A percentile compares a stretch with the other conserved stretches of the same genome.
phyloP scores from a whole-genome alignment of 2,797 vertebrate genomes.

The Scleropages formosus region DNA sequence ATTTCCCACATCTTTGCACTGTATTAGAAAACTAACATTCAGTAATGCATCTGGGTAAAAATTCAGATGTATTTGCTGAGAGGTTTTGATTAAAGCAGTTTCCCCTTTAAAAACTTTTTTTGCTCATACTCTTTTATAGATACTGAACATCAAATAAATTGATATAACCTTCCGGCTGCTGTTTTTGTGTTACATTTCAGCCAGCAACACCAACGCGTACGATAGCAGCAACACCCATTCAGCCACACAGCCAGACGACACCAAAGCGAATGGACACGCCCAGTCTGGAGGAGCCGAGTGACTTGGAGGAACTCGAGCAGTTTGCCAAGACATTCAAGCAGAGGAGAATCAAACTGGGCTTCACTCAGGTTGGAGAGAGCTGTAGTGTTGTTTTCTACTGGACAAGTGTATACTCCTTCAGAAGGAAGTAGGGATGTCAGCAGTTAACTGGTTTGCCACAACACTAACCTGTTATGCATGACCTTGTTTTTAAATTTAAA shows the following conservation, averaged over 20 bases:
- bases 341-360: conserved; percentile 98
- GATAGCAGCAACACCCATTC: conserved; percentile 90
- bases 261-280: conserved; percentile 96
- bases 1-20: too few species aligned
- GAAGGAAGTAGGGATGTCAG: background rate
- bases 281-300: conserved; percentile 96
- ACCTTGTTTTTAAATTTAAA: too few species aligned
- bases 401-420: background rate
- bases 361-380: conserved; percentile 88
- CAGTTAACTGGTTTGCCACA: background rate
- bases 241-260: conserved; percentile 91
- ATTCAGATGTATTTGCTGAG: too few species aligned
- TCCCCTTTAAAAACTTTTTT: too few species aligned
- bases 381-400: background rate
- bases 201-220: conserved; percentile 97
- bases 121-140: too few species aligned
- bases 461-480: background rate
- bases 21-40: too few species aligned
- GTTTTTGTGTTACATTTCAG: conserved; percentile 57
- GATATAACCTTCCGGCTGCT: too few species aligned
- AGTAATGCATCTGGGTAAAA: too few species aligned
- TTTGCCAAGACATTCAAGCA: conserved; percentile 99
- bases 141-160: too few species aligned
- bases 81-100: too few species aligned
- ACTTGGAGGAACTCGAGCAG: conserved; percentile 98